Percentiles rank a stretch among this genome's conserved stretches.
phyloP scores from a whole-genome alignment of 1,140 invertebrate genomes.

The Campoletis sonorensis region DNA sequence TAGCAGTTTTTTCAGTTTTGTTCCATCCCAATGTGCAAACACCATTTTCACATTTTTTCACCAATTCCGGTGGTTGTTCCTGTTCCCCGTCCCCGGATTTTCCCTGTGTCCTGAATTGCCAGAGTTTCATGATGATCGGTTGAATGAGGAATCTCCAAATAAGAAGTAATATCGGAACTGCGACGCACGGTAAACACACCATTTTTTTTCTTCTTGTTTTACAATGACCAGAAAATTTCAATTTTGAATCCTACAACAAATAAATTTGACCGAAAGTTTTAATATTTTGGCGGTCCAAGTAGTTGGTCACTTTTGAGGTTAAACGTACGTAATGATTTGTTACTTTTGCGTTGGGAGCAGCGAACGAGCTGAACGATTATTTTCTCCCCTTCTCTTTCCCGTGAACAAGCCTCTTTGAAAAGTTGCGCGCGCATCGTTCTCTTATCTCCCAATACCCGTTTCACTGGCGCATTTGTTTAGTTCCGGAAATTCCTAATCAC shows the following conservation, averaged over 20 bases:
- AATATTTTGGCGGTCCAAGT: constrained; percentile 1
- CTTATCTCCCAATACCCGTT: no score
- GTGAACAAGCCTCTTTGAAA: neutral
- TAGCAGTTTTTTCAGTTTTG: constrained; percentile 37
- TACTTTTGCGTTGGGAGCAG: neutral
- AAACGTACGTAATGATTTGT: neutral
- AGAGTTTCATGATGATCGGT: constrained; percentile 66
- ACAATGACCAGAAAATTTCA: neutral
- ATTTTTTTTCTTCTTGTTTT: constrained; percentile 54
- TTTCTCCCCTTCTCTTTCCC: neutral
- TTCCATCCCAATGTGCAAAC: constrained; percentile 69
- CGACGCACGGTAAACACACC: constrained; percentile 72
- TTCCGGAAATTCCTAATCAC: no score
- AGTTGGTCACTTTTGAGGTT: neutral
- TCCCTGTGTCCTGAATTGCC: constrained; percentile 60
- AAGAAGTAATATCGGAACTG: constrained; percentile 68
- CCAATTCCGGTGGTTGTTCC: constrained; percentile 60
- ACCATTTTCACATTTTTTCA: constrained; percentile 72
- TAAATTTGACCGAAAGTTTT: neutral
- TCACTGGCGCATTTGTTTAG: no score
- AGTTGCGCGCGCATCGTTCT: neutral
- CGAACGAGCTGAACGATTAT: constrained; percentile 2
- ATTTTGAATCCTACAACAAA: neutral
- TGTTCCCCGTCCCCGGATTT: constrained; percentile 52
- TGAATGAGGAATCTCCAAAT: constrained; percentile 70